Evolutionary conservation across 1,140 invertebrate genomes (phyloP), one percentile per base, ranked within the genome.

Genomic region (Helicoverpa armigera): DNA sequence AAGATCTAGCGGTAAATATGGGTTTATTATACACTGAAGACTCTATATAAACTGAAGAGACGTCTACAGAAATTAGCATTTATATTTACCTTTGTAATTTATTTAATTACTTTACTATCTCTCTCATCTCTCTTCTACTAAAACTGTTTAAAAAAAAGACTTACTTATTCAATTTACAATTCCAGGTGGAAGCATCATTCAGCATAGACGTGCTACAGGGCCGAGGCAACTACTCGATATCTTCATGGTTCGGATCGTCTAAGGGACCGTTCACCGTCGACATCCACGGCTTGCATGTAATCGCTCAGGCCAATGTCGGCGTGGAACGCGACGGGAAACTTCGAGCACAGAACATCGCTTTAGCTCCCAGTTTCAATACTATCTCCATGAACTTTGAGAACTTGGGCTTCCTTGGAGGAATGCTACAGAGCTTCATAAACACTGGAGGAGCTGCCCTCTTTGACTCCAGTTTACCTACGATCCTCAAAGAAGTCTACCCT

Each of bases 381-480:
- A 98, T 98, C 74, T 94, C 96, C 14, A 96, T 98, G 94, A 96
- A 98, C 85, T 98, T 98, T 83, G 96, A 98, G 88, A 98, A 98
- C 89, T 94, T 98, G 0, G 97, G 97, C 3, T 96, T 98, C 69
- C 92, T 98, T 50, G 97, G 97, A 0, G 95, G 95, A 14, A 95
- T 98, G 77, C 96, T 98, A 79, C 97, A 98, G 94, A 96, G 97
- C 0, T 94, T 98, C 43, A 96, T 98, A 3, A 98, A 98, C 89
- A 97, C 97, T 0, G 95, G 98, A 0, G 97, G 97, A 0, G 96
- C 96, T 18, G 96, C 98, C 60, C 95, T 98, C 0, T 98, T 98
- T 85, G 97, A 98, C 86, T 97, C 97, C 12, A 97, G 98, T 77
- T 98, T 98, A 88, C 98, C 98, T 0, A 97, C 97, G 74, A 96